Evolutionary conservation across 2,113 vertebrate species (phyloP).

Genomic region (Cygnus atratus): DNA sequence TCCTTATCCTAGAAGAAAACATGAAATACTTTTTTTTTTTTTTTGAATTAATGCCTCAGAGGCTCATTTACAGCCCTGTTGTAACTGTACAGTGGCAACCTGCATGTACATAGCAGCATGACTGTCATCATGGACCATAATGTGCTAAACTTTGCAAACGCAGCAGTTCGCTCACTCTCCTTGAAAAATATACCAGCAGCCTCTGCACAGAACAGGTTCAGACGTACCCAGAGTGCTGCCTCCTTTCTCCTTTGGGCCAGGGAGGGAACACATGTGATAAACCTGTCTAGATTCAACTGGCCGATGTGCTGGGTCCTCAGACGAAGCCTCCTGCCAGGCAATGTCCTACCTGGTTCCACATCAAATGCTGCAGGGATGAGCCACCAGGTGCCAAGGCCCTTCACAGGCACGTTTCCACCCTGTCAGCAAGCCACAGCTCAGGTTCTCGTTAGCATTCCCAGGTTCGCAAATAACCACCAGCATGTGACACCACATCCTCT

Average conservation of each 20-base stretch:
- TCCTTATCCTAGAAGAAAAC: neutral
- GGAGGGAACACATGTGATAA: neutral
- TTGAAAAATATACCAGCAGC: neutral
- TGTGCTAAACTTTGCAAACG: neutral
- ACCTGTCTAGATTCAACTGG: neutral
- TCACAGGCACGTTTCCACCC: neutral
- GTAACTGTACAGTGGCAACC: neutral
- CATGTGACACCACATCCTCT: neutral
- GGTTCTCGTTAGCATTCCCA: neutral
- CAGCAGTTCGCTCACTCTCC: neutral
- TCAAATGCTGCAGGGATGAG: neutral
- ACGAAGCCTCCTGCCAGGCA: neutral
- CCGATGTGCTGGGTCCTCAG: neutral
- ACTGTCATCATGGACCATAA: neutral
- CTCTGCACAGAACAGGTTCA: neutral
- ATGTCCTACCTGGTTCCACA: neutral
- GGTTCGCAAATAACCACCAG: neutral
- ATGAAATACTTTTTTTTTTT: neutral
- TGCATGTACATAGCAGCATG: rapidly evolving
- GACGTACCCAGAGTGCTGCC: neutral
- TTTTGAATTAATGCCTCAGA: neutral
- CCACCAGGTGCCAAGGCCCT: neutral
- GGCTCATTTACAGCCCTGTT: neutral
- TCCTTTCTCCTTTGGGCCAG: neutral
- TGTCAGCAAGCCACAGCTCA: neutral